Base-by-base conservation (phyloP, 2,888 invertebrate species). In the Noctua comes region DNA sequence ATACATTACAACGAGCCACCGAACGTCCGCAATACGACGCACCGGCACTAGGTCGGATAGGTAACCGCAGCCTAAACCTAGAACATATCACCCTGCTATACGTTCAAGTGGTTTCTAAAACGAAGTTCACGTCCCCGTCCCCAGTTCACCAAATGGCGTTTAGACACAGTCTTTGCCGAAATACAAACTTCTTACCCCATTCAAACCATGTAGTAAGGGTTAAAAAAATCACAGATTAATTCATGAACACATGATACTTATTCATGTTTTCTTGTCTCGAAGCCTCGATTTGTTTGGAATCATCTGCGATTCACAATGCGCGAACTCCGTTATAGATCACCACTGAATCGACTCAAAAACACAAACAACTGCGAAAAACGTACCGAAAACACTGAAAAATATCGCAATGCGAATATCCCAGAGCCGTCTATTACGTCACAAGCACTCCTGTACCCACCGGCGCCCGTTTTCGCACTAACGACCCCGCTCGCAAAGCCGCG, bases 381-480 rank as follows among this genome's bases (percentile, higher is more conserved):
- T 68, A 80, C 80, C 79, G 31, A 62, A n/a, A 18, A 48, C 59
- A 43, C 74, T 8, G 24, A 73, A 73, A 83, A 68, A 51, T 46
- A 71, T 62, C 71, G 36, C 66, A 54, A 36, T 65, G 31, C 54
- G 68, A 74, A 74, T 74, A 74, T 65, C 48, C 27, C n/a, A 27
- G n/a, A 27, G n/a, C 21, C 16, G 10, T 54, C 5, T 48, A 46
- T 85, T 85, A 83, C 86, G 65, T 83, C 83, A 85, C 18, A 69
- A 54, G 8, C 73, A 73, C 72, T 77, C 76, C 82, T 78, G 64
- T 46, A 40, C 40, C 62, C 27, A 43, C 64, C 85, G 77, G 16
- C 70, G 48, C 81, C 77, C 80, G 80, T 78, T 80, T 65, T 54
- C 76, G n/a, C 70, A 84, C 87, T 83, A 86, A 83, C 83, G 84